These are phyloP conservation scores for Amphiprion percula DNA, from an alignment of 2,113 vertebrate genomes.

Conservation along the genomic window DNA sequence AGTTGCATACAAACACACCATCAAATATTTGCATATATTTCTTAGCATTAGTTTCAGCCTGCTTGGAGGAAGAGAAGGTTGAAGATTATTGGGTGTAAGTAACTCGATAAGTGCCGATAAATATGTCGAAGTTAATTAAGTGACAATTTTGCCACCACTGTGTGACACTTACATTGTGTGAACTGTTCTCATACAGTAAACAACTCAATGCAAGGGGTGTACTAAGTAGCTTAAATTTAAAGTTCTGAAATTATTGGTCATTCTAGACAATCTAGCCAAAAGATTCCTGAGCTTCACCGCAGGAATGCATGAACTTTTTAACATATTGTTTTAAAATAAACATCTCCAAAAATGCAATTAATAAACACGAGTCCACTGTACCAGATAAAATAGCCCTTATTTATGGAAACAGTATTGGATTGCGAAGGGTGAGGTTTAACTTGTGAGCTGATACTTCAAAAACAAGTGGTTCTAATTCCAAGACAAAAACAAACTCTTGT, in stretches of 20 bases:
- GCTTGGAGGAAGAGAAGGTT: constrained; percentile 1
- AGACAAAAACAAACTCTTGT: constrained; percentile 70
- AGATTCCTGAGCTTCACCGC: constrained; percentile 14
- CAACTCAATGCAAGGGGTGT: constrained; percentile 12
- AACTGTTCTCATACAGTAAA: constrained; percentile 25
- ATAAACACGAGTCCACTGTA: constrained; percentile 44
- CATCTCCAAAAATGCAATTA: constrained; percentile 56
- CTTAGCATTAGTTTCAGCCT: constrained; percentile 14
- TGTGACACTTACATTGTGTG: not conserved
- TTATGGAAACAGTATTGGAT: constrained; percentile 55
- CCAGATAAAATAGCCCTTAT: constrained; percentile 64
- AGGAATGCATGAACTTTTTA: constrained; percentile 53
- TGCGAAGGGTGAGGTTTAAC: constrained; percentile 50
- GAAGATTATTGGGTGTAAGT: not conserved
- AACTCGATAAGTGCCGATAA: not conserved
- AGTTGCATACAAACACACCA: constrained; percentile 21
- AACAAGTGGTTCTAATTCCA: constrained; percentile 53
- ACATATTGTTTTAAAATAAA: constrained; percentile 59
- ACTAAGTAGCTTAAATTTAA: constrained; percentile 15
- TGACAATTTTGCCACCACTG: not conserved
- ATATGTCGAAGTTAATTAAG: constrained; percentile 10
- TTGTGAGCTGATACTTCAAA: constrained; percentile 62
- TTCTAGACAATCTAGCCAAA: constrained; percentile 29
- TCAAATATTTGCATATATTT: constrained; percentile 25
- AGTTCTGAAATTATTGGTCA: constrained; percentile 27